phyloP scores from a whole-genome alignment of 2,113 vertebrate genomes.

The Macroglossus sobrinus region DNA sequence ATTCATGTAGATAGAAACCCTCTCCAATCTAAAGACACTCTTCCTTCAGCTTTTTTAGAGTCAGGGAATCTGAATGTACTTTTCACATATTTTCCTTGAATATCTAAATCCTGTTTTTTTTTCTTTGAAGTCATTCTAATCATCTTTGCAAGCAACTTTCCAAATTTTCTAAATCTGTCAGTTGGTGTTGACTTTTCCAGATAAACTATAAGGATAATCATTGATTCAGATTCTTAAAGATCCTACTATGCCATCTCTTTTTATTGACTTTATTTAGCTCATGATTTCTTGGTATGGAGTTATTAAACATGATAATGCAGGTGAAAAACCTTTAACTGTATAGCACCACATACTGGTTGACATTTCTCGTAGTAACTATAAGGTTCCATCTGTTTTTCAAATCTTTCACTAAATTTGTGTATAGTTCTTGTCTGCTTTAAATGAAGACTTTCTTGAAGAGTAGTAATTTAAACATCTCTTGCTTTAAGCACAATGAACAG shows the following conservation, averaged over 20 bases:
- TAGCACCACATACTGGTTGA: not conserved
- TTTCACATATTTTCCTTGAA: not conserved
- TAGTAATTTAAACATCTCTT: not conserved
- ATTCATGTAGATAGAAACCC: not conserved
- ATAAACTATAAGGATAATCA: not conserved
- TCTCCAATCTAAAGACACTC: not conserved
- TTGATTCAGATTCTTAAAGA: not conserved
- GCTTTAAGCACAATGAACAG: not conserved
- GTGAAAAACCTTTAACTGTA: not conserved
- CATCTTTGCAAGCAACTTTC: not conserved
- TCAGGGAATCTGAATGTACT: not conserved
- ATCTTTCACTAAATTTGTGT: not conserved
- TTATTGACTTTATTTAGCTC: not conserved
- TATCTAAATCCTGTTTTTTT: not conserved
- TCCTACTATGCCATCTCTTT: not conserved
- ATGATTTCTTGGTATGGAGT: not conserved
- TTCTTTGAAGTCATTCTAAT: not conserved
- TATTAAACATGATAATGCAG: not conserved
- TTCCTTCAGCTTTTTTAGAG: not conserved
- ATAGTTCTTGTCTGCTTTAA: not conserved
- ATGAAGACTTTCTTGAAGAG: not conserved
- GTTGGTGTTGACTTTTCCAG: not conserved
- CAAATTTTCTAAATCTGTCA: not conserved
- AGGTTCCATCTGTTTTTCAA: not conserved
- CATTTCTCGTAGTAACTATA: not conserved